Base-by-base conservation (phyloP, 2,888 invertebrate genomes). In the Cordylochernes scorpioides region DNA sequence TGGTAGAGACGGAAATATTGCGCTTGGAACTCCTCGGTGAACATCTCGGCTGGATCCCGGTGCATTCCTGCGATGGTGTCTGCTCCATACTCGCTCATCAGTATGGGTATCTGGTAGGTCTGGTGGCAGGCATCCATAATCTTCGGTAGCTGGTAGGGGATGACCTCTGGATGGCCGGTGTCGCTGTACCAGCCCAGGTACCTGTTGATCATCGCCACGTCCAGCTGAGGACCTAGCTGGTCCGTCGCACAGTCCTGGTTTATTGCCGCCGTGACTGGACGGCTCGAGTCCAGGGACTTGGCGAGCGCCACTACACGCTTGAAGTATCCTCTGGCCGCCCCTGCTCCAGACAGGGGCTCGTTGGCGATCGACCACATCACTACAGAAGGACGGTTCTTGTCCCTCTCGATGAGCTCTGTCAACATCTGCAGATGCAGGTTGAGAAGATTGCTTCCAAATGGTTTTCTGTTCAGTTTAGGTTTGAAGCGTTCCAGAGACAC, bases 351-450 rank as follows among this genome's bases (percentile, higher is more conserved):
- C 37, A 70, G 60, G 0, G 91, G 88, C 49, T 94, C 91, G 55
- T 94, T 94, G 14, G 88, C 72, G 33, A 91, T 67, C 4, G 88
- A 91, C 94, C 94, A 94, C 65, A 84, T 74, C 33, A 91, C 65
- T 10, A 88, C 86, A 33, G 80, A 73, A 1, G 94, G 82, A 45
- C 82, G 70, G 57, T 94, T 94, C 51, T 82, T 82, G 55, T 94
- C 94, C 28, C 91, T 34, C 34, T 67, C 63, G 30, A 86, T 70
- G 42, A 94, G 57, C 51, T 91, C 82, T 6, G 68, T 68, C 49
- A 91, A 58, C 0, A 86, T 74, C 30, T 67, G 63, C 49, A 72
- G 70, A 55, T 94, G 94, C 40, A 73, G 74, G 7, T 59, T 52
- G 36, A n/a, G n/a, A n/a, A n/a, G n/a, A n/a, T n/a, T n/a, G n/a